Evolutionary conservation across 2,797 vertebrate genomes (phyloP).

Genomic region (Alca torda): DNA sequence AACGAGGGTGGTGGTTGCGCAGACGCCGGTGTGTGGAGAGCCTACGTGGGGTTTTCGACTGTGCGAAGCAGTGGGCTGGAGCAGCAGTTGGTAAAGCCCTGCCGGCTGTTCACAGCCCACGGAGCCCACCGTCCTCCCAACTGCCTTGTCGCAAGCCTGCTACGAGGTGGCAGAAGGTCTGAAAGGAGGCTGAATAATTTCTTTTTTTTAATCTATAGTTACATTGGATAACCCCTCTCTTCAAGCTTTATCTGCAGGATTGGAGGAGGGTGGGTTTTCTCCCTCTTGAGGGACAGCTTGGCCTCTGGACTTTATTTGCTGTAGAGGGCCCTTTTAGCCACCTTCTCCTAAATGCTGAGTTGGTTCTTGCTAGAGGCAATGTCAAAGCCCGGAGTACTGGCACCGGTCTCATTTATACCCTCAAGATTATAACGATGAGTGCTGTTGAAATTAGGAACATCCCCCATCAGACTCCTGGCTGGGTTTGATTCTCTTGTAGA

Average conservation of each 20-base stretch:
- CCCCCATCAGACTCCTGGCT: background rate
- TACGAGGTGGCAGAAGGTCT: background rate
- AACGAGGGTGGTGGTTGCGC: background rate
- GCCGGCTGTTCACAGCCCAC: background rate
- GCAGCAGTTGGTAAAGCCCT: background rate
- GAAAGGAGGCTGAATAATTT: background rate
- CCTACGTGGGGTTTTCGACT: accelerated
- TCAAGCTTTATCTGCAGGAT: background rate
- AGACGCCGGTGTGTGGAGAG: accelerated
- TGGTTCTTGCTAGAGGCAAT: background rate
- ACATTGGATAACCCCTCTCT: background rate
- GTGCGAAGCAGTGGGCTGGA: background rate
- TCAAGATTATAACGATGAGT: background rate
- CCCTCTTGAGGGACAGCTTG: background rate
- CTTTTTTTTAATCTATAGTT: background rate
- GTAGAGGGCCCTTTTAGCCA: background rate
- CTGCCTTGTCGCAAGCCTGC: background rate
- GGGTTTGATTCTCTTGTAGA: background rate
- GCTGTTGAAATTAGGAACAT: background rate
- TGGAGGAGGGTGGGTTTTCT: background rate
- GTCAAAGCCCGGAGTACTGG: background rate
- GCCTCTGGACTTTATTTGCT: background rate
- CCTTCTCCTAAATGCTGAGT: background rate
- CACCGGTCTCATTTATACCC: background rate
- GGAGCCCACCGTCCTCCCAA: background rate